A percentile compares a stretch with the other conserved stretches of the same genome.
Evolutionary conservation across 2,888 invertebrate genomes (phyloP).

Genomic region (Noctua pronuba): DNA sequence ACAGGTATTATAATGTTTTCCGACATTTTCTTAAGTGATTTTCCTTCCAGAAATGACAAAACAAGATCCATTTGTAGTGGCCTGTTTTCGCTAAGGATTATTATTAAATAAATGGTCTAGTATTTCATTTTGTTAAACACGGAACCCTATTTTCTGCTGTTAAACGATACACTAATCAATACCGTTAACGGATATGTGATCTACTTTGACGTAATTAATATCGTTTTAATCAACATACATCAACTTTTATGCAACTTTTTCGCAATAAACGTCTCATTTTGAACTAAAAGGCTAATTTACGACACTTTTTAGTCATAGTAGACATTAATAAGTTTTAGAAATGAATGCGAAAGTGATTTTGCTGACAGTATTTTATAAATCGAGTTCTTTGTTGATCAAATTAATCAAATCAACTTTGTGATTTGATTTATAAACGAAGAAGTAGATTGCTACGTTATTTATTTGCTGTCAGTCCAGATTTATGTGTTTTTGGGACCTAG

Average conservation of each 20-base stretch:
- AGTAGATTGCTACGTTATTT: neutral
- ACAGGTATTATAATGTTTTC: neutral
- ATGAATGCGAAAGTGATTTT: constrained; percentile 22
- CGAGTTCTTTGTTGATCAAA: constrained; percentile 21
- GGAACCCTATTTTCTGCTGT: constrained; percentile 5
- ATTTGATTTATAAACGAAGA: constrained; percentile 1
- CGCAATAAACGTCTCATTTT: constrained; percentile 36
- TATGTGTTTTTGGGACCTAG: constrained; percentile 4
- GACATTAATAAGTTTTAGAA: constrained; percentile 1
- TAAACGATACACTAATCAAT: constrained; percentile 15
- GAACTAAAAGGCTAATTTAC: constrained; percentile 27
- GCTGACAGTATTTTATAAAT: constrained; percentile 20
- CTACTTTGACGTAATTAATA: constrained; percentile 42
- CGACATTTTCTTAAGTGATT: neutral
- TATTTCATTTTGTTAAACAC: neutral
- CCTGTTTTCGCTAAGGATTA: neutral
- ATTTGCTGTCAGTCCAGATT: neutral
- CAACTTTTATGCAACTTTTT: constrained; percentile 44
- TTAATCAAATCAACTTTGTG: constrained; percentile 37
- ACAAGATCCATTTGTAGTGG: neutral
- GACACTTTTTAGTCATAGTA: constrained; percentile 4
- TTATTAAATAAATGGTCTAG: neutral
- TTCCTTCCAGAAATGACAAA: neutral
- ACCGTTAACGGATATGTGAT: constrained; percentile 48
- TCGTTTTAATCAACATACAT: constrained; percentile 52